Evolutionary conservation across 53 echinoderm and acorn worm genomes (phyloP).

Genomic region (Luidia sarsii): DNA sequence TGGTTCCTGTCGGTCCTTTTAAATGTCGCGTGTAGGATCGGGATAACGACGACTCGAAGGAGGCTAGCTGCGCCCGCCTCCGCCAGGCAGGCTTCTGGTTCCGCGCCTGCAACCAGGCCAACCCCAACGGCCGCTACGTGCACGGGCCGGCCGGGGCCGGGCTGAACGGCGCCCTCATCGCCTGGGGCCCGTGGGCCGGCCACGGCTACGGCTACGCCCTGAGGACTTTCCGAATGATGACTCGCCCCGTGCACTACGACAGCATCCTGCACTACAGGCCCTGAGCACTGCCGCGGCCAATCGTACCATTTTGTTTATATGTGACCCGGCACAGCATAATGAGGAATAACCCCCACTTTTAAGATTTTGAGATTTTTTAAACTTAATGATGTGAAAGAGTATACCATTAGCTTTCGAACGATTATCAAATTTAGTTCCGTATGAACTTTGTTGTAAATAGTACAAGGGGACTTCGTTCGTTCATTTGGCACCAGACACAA

Average conservation of each 20-base stretch:
- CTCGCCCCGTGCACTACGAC: slow-evolving; percentile 55
- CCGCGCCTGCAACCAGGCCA: slow-evolving; percentile 82
- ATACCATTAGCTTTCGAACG: too few relatives aligned
- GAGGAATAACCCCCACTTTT: too few relatives aligned
- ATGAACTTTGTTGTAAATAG: too few relatives aligned
- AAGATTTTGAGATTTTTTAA: too few relatives aligned
- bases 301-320: too few relatives aligned
- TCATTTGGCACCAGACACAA: too few relatives aligned
- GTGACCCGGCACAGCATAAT: too few relatives aligned
- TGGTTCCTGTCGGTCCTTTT: not conserved
- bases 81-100: slow-evolving; percentile 96
- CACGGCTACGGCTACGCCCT: slow-evolving; percentile 77
- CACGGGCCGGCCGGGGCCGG: slow-evolving; percentile 57
- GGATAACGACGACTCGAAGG: slow-evolving; percentile 70
- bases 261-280: slow-evolving; percentile 11
- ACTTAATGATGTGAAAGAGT: too few relatives aligned
- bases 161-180: slow-evolving; percentile 84
- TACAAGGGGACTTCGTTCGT: too few relatives aligned
- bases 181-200: slow-evolving; percentile 87
- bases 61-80: slow-evolving; percentile 70
- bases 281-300: too few relatives aligned
- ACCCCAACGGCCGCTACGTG: slow-evolving; percentile 87
- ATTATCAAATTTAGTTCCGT: too few relatives aligned
- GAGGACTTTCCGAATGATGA: slow-evolving; percentile 90
- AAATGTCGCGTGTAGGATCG: slow-evolving; percentile 60